Percentiles rank a stretch among this genome's conserved stretches.
Evolutionary conservation across 2,797 vertebrate genomes (phyloP).

Genomic region (Coregonus ussuriensis): DNA sequence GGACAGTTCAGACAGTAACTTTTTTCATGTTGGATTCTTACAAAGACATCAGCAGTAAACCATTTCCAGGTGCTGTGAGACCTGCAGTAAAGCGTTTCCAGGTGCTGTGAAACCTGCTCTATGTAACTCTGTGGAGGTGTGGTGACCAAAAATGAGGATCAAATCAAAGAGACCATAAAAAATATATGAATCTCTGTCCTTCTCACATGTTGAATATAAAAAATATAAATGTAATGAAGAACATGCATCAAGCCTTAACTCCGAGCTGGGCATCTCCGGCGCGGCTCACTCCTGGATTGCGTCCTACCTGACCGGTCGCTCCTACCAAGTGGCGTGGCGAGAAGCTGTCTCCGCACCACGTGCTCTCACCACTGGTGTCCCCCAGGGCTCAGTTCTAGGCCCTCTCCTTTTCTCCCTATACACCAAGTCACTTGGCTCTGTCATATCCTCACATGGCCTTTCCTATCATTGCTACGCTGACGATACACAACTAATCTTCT

Average conservation of each 20-base stretch:
- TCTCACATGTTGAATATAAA: conserved; percentile 73
- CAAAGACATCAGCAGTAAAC: conserved; percentile 60
- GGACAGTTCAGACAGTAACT: neutral
- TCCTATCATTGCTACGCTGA: no score
- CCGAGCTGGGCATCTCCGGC: no score
- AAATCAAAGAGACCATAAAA: conserved; percentile 82
- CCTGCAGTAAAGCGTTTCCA: conserved; percentile 28
- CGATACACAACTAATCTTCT: no score
- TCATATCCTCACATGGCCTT: no score
- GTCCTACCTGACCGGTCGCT: no score
- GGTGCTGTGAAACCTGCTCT: conserved; percentile 53
- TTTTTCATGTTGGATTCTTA: conserved; percentile 55
- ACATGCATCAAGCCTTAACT: conserved; percentile 88
- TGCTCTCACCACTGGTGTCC: no score
- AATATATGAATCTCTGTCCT: conserved; percentile 99
- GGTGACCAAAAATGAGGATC: conserved; percentile 74
- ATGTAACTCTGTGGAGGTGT: conserved; percentile 51
- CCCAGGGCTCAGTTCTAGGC: no score
- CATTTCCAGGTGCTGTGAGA: neutral
- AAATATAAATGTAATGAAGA: conserved; percentile 92
- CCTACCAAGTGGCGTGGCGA: no score
- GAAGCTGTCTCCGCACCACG: no score
- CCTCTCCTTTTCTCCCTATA: no score
- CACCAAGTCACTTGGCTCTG: no score
- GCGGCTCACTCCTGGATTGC: no score